Percentiles rank a stretch among this genome's conserved stretches.
phyloP scores from a whole-genome alignment of 2,797 vertebrate genomes.

The Clarias pachynema region DNA sequence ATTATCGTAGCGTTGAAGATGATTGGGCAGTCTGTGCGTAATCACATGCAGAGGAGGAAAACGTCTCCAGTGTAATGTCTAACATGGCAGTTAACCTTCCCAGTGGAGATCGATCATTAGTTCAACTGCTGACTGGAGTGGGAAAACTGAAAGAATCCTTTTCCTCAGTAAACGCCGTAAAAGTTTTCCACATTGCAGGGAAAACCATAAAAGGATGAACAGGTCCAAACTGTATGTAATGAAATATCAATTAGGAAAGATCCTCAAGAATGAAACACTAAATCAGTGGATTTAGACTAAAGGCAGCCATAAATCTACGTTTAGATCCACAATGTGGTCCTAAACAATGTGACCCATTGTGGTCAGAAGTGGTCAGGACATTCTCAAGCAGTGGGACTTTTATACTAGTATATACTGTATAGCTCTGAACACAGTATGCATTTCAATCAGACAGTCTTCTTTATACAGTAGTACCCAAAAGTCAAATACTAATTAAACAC shows the following conservation, averaged over 20 bases:
- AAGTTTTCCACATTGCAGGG: not conserved
- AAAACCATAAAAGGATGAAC: not conserved
- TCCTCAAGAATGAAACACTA: not conserved
- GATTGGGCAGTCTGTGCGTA: slow-evolving; percentile 18
- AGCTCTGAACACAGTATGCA: not conserved
- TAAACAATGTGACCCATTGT: not conserved
- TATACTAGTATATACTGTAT: not conserved
- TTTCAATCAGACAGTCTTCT: not conserved
- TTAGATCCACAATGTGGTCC: not conserved
- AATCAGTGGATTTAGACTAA: not conserved
- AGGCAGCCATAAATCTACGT: not conserved
- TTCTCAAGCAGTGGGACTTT: not conserved
- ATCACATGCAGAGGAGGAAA: slow-evolving; percentile 27
- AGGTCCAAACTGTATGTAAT: not conserved
- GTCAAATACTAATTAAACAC: not conserved
- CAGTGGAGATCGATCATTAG: not conserved
- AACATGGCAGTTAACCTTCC: slow-evolving; percentile 31
- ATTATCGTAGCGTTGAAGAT: slow-evolving; percentile 42
- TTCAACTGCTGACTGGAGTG: not conserved
- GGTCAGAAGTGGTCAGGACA: not conserved
- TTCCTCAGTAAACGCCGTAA: not conserved
- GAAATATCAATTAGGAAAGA: not conserved
- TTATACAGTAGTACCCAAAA: not conserved
- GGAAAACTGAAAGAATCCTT: not conserved
- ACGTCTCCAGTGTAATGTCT: slow-evolving; percentile 28